Percentiles rank a stretch among this genome's conserved stretches.
phyloP scores from a whole-genome alignment of 2,797 vertebrate genomes.

The Mionectes olivaceus region DNA sequence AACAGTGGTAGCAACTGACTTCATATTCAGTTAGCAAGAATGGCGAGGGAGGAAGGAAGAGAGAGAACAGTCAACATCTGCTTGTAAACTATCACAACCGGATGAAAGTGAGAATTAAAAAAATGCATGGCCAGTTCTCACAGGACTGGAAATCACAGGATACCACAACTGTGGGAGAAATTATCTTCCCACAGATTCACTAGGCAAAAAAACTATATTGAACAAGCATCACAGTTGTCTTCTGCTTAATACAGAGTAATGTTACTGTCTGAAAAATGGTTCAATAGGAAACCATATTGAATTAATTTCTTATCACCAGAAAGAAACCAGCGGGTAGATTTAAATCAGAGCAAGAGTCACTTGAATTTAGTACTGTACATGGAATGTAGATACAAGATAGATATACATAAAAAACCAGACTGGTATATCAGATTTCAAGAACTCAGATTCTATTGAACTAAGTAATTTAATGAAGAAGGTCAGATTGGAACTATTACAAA shows the following conservation, averaged over 20 bases:
- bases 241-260: neutral
- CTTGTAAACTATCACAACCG: slow-evolving; percentile 1
- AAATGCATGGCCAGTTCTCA: slow-evolving; percentile 33
- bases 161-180: slow-evolving; percentile 17
- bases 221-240: slow-evolving; percentile 4
- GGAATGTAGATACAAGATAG: slow-evolving; percentile 1
- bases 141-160: slow-evolving; percentile 3
- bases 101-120: slow-evolving; percentile 38
- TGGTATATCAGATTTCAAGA: slow-evolving; percentile 66
- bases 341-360: slow-evolving; percentile 33
- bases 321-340: neutral
- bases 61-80: slow-evolving; percentile 38
- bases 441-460: slow-evolving; percentile 53
- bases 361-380: neutral
- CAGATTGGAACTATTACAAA: slow-evolving; percentile 66
- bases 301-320: slow-evolving; percentile 52
- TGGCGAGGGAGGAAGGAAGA: neutral
- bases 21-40: neutral
- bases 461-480: slow-evolving; percentile 64
- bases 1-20: neutral
- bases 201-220: neutral
- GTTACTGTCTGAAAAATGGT: neutral
- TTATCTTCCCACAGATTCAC: slow-evolving; percentile 33
- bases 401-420: slow-evolving; percentile 43
- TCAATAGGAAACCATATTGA: slow-evolving; percentile 14